Percentiles rank a stretch among this genome's conserved stretches.
These are phyloP conservation scores for Okapia johnstoni DNA, from an alignment of 2,113 vertebrate species.

Conservation along the genomic window DNA sequence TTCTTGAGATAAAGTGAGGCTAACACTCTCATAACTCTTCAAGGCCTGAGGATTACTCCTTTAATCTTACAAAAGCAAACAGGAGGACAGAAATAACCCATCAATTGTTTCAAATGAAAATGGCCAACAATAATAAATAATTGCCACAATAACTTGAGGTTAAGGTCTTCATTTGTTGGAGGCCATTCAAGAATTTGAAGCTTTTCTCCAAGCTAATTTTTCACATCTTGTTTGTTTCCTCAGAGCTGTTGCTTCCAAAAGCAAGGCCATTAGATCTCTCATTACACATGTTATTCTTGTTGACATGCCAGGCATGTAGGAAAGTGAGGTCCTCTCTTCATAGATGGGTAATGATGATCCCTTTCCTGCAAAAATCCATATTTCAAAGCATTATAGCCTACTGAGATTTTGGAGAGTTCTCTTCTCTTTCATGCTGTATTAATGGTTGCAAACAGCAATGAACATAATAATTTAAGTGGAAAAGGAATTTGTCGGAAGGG, in stretches of 20 bases:
- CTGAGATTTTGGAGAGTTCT: neutral
- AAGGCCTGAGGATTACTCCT: conserved; percentile 12
- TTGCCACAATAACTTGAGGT: conserved; percentile 47
- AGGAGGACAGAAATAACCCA: conserved; percentile 64
- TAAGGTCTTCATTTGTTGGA: conserved; percentile 64
- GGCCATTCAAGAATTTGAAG: conserved; percentile 59
- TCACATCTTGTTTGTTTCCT: conserved; percentile 65
- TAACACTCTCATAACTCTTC: neutral
- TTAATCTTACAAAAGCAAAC: conserved; percentile 66
- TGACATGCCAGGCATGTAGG: neutral
- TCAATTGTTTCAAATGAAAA: conserved; percentile 50
- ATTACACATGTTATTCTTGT: conserved; percentile 44
- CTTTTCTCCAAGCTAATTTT: conserved; percentile 62
- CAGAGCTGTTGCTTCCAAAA: conserved; percentile 31
- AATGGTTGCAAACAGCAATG: neutral
- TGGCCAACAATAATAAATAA: conserved; percentile 71
- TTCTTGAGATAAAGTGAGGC: neutral
- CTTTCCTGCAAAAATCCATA: neutral
- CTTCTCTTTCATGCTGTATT: neutral
- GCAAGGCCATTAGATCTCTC: conserved; percentile 27
- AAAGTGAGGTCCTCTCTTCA: neutral
- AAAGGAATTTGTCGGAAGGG: conserved; percentile 11
- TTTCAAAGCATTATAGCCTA: neutral
- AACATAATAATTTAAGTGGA: neutral
- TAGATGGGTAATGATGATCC: neutral